Evolutionary conservation across 2,888 invertebrate genomes (phyloP).

Genomic region (Gymnosoma rotundatum): DNA sequence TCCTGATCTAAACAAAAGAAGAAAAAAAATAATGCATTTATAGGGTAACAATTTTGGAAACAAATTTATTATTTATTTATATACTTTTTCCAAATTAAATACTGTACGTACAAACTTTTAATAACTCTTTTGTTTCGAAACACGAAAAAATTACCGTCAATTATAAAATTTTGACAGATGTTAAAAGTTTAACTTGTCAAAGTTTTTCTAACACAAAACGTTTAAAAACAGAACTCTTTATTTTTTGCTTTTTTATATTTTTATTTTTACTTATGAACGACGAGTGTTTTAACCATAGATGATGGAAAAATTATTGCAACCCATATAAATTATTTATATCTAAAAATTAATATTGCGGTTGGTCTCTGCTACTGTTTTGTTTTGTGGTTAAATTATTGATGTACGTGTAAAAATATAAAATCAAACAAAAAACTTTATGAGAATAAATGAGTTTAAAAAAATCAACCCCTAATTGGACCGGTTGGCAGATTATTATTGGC

Average conservation of each 20-base stretch:
- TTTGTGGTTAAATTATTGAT: conserved; percentile 66
- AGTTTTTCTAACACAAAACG: conserved; percentile 18
- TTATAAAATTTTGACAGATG: conserved; percentile 55
- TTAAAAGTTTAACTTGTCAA: conserved; percentile 27
- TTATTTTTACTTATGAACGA: conserved; percentile 2
- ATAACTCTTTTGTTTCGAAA: neutral
- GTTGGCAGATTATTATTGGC: conserved; percentile 55
- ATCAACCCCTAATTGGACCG: conserved; percentile 58
- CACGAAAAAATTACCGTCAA: conserved; percentile 33
- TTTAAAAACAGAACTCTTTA: conserved; percentile 35
- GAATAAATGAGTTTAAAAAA: neutral
- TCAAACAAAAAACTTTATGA: conserved; percentile 9
- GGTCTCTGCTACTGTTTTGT: conserved; percentile 58
- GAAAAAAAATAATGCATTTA: no score
- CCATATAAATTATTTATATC: conserved; percentile 29
- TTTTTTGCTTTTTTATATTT: no score
- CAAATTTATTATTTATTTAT: no score
- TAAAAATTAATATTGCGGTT: conserved; percentile 46
- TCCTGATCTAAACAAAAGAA: no score
- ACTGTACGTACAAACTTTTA: no score
- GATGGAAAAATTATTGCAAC: conserved; percentile 40
- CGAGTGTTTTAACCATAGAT: conserved; percentile 32
- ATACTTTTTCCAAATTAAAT: no score
- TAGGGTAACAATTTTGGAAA: no score
- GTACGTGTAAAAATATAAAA: conserved; percentile 40